phyloP scores from a whole-genome alignment of 2,113 vertebrate genomes.

The Proteles cristata region DNA sequence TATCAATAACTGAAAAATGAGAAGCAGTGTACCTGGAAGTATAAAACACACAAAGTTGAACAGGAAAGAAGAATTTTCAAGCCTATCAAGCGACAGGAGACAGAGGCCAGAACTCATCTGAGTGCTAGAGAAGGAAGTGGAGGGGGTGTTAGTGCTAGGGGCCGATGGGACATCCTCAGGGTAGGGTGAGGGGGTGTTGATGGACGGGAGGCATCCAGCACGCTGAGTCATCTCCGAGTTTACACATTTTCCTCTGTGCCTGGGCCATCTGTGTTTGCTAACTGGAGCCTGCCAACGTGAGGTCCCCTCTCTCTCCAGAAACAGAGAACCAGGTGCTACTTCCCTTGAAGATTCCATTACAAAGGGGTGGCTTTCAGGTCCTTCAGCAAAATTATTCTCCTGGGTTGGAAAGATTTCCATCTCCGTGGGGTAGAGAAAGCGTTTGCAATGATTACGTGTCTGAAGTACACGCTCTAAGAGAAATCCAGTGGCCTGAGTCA shows the following conservation, averaged over 20 bases:
- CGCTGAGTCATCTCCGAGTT: too few relatives aligned
- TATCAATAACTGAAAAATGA: neutral
- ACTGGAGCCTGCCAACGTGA: accelerated
- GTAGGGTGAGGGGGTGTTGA: accelerated
- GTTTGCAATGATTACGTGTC: too few relatives aligned
- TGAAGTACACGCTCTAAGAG: neutral
- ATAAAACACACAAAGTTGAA: neutral
- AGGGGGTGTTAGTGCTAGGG: accelerated
- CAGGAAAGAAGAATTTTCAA: neutral
- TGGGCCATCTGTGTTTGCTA: neutral
- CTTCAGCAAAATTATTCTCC: neutral
- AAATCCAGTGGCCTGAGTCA: too few relatives aligned
- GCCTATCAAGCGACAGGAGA: neutral
- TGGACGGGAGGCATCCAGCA: accelerated
- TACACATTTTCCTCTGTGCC: accelerated
- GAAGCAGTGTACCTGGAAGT: neutral
- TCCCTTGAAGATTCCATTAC: accelerated
- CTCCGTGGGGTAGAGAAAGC: neutral
- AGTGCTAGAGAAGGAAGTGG: neutral
- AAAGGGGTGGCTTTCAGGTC: too few relatives aligned
- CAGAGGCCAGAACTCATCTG: neutral
- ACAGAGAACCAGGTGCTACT: accelerated
- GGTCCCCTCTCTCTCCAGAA: neutral
- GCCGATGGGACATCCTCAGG: accelerated
- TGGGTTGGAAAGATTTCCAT: neutral